Base-by-base conservation (phyloP, 2,888 invertebrate genomes). In the Drosophila affinis region DNA sequence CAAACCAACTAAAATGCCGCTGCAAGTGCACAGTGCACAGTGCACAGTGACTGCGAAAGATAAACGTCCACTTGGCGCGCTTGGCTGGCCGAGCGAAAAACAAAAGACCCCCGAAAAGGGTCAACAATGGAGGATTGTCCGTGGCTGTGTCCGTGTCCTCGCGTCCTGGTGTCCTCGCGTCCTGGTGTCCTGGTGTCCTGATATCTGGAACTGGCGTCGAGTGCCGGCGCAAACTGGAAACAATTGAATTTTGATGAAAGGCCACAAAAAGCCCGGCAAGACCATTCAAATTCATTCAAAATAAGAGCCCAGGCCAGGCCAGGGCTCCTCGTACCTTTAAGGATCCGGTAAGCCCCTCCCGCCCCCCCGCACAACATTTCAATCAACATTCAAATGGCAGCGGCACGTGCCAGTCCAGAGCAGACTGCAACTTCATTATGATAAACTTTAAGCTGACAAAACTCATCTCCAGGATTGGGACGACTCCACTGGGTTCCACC, bases 241-340 rank as follows among this genome's bases (percentile, higher is more conserved):
- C 85, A 85, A 87, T 85, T 85, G 85, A 80, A 85, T 85, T 86
- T 79, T 85, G 85, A 85, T 87, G 88, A 87, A 85, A 86, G 63
- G 75, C 70, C 62, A 59, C 54, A 63, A 58, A 51, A 39, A 51
- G 54, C 62, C 63, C 54, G 14, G 14, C 12, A 14, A 62, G 55
- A 68, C 59, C 60, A 72, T 76, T 82, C 68, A 81, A 72, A 82
- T 76, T 81, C 68, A 71, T 70, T 70, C 70, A 56, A 71, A 62
- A 71, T 71, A 46, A 44, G 61, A 12, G 34, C n/a, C n/a, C n/a
- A n/a, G n/a, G n/a, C 34, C 34, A 34, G 34, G 34, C 34, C 29
- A 9, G 29, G 9, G 34, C 29, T 29, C 9, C 29, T 29, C 9
- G 9, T 29, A 34, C 34, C 70, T 51, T 46, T 5, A 48, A 58